Percentiles rank a stretch among this genome's conserved stretches.
Evolutionary conservation across 1,140 invertebrate species (phyloP).

Genomic region (Ostrea edulis): DNA sequence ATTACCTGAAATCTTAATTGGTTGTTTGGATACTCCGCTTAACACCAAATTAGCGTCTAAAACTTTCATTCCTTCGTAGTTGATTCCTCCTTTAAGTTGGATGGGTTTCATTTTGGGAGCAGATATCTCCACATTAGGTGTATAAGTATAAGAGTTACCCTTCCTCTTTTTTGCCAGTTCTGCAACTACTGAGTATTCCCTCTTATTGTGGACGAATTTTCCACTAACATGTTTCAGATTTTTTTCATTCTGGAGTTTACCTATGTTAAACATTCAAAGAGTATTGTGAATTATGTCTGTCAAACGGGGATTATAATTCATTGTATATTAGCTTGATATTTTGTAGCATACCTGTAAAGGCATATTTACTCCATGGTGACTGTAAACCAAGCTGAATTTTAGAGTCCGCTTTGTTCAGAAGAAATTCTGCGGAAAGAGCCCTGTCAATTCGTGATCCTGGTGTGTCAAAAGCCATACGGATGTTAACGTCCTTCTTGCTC

Average conservation of each 20-base stretch:
- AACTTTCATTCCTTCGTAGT: conserved; percentile 52
- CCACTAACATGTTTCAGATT: conserved; percentile 61
- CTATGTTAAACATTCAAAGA: neutral
- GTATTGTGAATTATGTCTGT: neutral
- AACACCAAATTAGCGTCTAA: conserved; percentile 51
- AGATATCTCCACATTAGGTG: conserved; percentile 63
- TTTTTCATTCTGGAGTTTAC: conserved; percentile 58
- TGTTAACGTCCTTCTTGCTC: conserved; percentile 56
- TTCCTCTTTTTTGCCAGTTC: conserved; percentile 53
- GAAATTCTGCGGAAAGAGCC: conserved; percentile 73
- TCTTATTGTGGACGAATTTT: conserved; percentile 63
- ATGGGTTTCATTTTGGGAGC: conserved; percentile 57
- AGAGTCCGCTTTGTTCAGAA: conserved; percentile 70
- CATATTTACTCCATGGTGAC: conserved; percentile 77
- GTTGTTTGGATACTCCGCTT: conserved; percentile 39
- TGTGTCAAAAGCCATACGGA: conserved; percentile 78
- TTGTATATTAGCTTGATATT: neutral
- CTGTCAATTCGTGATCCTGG: conserved; percentile 80
- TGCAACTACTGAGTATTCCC: conserved; percentile 63
- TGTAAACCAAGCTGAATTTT: conserved; percentile 70
- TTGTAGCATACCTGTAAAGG: conserved; percentile 69
- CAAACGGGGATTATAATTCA: neutral
- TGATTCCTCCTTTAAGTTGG: conserved; percentile 51
- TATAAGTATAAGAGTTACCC: conserved; percentile 55
- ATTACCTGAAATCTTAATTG: conserved; percentile 55